Conservation (phyloP, 2,888 invertebrate species). For the Trachelus troglodyta region DNA sequence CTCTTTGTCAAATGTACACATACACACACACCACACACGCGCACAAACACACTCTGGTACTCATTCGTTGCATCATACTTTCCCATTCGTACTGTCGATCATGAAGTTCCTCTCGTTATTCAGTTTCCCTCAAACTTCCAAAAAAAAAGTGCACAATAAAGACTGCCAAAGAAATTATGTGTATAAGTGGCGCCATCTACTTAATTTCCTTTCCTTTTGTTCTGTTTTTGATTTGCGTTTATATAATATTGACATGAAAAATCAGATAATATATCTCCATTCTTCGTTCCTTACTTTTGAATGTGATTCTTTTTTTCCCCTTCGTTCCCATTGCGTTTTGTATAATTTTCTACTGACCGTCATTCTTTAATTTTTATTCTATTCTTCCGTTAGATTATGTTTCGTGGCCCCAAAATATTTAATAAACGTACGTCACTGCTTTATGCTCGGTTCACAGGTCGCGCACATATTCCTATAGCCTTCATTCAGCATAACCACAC, state of each 20-base stretch:
- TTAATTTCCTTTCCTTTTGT: too few relatives aligned
- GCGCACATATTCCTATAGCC: not conserved
- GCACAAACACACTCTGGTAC: slow-evolving; percentile 18
- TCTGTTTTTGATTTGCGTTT: slow-evolving; percentile 22
- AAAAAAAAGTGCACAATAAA: not conserved
- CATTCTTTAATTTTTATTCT: slow-evolving; percentile 23
- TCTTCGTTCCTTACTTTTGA: slow-evolving; percentile 20
- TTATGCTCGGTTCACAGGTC: not conserved
- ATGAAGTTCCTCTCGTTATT: not conserved
- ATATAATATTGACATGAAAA: slow-evolving; percentile 46
- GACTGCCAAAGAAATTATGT: not conserved
- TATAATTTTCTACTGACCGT: too few relatives aligned
- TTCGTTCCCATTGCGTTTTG: slow-evolving; percentile 16
- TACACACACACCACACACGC: slow-evolving; percentile 1
- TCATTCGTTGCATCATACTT: not conserved
- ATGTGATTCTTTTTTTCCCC: not conserved
- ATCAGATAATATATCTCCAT: slow-evolving; percentile 51
- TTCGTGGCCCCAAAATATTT: slow-evolving; percentile 62
- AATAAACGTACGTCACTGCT: slow-evolving; percentile 34
- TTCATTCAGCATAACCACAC: too few relatives aligned
- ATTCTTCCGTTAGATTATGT: slow-evolving; percentile 53
- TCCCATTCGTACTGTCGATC: not conserved
- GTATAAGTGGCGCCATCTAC: not conserved
- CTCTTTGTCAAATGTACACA: slow-evolving; percentile 6
- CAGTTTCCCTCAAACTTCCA: not conserved